Percentiles rank a stretch among this genome's conserved stretches.
Evolutionary conservation across 2,888 invertebrate genomes (phyloP).

Genomic region (Flexamia atlantica): DNA sequence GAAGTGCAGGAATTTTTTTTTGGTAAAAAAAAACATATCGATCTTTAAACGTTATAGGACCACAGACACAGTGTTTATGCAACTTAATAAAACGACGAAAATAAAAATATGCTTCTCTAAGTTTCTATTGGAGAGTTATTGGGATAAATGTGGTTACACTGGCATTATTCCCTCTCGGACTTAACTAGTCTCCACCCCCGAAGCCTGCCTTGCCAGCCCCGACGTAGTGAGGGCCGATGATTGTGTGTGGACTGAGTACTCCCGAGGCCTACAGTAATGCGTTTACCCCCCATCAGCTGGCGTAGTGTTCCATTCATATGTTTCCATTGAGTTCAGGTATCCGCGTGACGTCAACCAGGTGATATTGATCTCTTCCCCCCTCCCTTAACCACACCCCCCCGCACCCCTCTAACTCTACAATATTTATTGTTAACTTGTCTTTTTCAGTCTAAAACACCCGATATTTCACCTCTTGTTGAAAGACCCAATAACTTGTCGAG

Average conservation of each 20-base stretch:
- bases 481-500: too few relatives aligned
- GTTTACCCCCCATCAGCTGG: conserved; percentile 32
- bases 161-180: too few relatives aligned
- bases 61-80: too few relatives aligned
- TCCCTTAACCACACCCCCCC: neutral
- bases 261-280: neutral
- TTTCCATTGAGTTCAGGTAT: conserved; percentile 49
- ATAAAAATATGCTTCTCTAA: too few relatives aligned
- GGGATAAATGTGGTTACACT: too few relatives aligned
- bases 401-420: conserved; percentile 25
- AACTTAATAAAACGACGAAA: too few relatives aligned
- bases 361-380: conserved; percentile 46
- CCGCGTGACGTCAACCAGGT: conserved; percentile 46
- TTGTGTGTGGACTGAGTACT: neutral
- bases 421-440: conserved; percentile 41
- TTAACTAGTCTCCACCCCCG: too few relatives aligned
- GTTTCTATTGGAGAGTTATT: too few relatives aligned
- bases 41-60: too few relatives aligned
- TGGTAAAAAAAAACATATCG: too few relatives aligned
- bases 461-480: conserved; percentile 5
- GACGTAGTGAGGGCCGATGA: neutral
- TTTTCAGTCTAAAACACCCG: conserved; percentile 7
- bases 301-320: conserved; percentile 40
- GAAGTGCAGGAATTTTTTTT: too few relatives aligned
- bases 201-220: too few relatives aligned